Evolutionary conservation across 2,888 invertebrate species (phyloP).

Genomic region (Chymomyza fuscimana): DNA sequence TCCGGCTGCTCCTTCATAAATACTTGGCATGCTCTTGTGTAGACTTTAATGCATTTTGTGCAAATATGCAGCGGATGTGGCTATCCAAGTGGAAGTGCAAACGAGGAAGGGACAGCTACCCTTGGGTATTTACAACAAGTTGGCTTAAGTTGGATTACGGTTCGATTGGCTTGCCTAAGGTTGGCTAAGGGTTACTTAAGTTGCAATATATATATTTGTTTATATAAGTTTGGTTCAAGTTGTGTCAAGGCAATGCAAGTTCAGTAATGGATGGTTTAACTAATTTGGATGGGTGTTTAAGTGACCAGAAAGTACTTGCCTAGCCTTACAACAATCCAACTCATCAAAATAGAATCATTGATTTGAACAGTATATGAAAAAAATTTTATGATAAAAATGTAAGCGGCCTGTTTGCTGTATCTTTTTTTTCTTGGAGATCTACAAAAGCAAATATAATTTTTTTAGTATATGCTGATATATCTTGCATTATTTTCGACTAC

Average conservation of each 20-base stretch:
- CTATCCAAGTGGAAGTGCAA: neutral
- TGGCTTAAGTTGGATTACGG: neutral
- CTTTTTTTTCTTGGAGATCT: too few species aligned
- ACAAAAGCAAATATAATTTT: too few species aligned
- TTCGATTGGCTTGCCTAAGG: neutral
- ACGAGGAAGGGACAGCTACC: neutral
- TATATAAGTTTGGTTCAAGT: neutral
- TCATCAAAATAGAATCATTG: too few species aligned
- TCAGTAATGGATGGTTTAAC: neutral
- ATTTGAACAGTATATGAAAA: too few species aligned
- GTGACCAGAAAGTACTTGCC: neutral
- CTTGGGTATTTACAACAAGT: neutral
- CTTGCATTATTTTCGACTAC: too few species aligned
- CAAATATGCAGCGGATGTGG: conserved; percentile 48
- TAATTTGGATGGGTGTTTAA: neutral
- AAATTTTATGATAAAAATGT: too few species aligned
- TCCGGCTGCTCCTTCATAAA: conserved; percentile 51
- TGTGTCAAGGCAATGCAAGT: neutral
- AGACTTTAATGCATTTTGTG: conserved; percentile 55
- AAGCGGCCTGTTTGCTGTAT: too few species aligned
- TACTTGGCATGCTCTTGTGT: conserved; percentile 65
- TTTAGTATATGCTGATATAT: too few species aligned
- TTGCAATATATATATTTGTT: neutral
- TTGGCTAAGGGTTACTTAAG: neutral
- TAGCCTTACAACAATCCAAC: too few species aligned